These are phyloP conservation scores for Ibidorhyncha struthersii DNA, from an alignment of 2,113 vertebrate species.

Conservation along the genomic window DNA sequence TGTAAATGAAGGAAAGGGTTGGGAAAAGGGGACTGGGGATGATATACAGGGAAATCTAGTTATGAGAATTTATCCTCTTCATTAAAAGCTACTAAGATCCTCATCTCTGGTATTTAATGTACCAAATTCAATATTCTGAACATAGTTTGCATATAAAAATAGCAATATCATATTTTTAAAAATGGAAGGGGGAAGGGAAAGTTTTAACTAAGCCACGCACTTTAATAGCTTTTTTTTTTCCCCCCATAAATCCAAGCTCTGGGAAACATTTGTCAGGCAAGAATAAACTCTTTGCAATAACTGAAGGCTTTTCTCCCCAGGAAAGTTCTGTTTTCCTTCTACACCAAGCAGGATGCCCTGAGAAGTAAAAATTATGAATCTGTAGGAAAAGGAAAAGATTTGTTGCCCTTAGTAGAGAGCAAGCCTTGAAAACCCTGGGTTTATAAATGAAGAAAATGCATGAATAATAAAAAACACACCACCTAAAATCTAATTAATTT, in stretches of 20 bases:
- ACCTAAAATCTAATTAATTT: not conserved
- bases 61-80: slow-evolving; percentile 24
- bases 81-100: slow-evolving; percentile 24
- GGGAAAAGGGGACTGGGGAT: not conserved
- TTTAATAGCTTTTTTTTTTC: not conserved
- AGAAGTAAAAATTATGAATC: not conserved
- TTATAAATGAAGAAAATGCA: not conserved
- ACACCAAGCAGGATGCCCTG: not conserved
- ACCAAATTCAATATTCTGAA: slow-evolving; percentile 2
- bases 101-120: slow-evolving; percentile 1
- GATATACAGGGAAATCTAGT: not conserved
- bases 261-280: not conserved
- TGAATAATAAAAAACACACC: not conserved
- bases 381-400: not conserved
- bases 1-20: not conserved
- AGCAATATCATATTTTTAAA: not conserved
- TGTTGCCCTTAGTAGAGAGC: not conserved
- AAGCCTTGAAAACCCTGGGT: not conserved
- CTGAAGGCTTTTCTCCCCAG: not conserved
- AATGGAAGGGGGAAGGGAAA: not conserved
- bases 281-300: not conserved
- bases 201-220: not conserved
- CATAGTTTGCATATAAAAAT: not conserved
- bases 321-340: not conserved
- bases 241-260: not conserved